Conservation (phyloP, 2,888 invertebrate genomes). For the Limnephilus lunatus region DNA sequence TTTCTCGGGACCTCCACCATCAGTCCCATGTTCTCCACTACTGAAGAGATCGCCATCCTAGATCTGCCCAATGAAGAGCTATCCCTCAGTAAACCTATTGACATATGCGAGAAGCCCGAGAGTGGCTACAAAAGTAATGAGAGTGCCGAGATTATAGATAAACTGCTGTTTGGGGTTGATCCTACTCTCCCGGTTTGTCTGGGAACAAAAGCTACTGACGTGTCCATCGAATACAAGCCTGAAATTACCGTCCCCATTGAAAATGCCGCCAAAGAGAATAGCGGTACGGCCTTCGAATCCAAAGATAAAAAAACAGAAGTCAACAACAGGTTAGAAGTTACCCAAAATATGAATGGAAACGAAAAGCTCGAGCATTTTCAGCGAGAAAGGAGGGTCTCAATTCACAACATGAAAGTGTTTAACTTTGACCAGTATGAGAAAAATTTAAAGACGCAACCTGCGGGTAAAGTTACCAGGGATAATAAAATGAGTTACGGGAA, state of each 20-base stretch:
- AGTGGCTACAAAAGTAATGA: slow-evolving; percentile 66
- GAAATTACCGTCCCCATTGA: neutral
- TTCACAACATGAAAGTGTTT: slow-evolving; percentile 72
- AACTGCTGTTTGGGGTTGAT: slow-evolving; percentile 62
- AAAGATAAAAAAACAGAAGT: slow-evolving; percentile 14
- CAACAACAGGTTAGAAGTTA: slow-evolving; percentile 21
- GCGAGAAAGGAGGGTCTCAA: slow-evolving; percentile 49
- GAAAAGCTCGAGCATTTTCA: slow-evolving; percentile 23
- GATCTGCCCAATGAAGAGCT: slow-evolving; percentile 65
- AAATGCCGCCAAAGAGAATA: slow-evolving; percentile 18
- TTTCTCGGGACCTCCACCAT: slow-evolving; percentile 67
- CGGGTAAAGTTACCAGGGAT: slow-evolving; percentile 70
- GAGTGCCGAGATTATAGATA: slow-evolving; percentile 65
- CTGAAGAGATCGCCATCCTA: slow-evolving; percentile 57
- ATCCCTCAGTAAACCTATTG: slow-evolving; percentile 58
- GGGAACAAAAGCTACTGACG: neutral
- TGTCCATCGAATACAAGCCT: neutral
- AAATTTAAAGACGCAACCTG: slow-evolving; percentile 72
- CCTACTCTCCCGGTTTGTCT: slow-evolving; percentile 49
- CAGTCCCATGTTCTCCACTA: slow-evolving; percentile 29
- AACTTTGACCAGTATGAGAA: slow-evolving; percentile 78
- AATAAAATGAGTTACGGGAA: slow-evolving; percentile 76
- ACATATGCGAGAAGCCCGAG: slow-evolving; percentile 64
- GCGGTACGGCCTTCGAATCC: neutral
- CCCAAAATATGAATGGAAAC: slow-evolving; percentile 39